Base-by-base conservation (phyloP, 1,140 invertebrate species). In the Hormaphis cornu region DNA sequence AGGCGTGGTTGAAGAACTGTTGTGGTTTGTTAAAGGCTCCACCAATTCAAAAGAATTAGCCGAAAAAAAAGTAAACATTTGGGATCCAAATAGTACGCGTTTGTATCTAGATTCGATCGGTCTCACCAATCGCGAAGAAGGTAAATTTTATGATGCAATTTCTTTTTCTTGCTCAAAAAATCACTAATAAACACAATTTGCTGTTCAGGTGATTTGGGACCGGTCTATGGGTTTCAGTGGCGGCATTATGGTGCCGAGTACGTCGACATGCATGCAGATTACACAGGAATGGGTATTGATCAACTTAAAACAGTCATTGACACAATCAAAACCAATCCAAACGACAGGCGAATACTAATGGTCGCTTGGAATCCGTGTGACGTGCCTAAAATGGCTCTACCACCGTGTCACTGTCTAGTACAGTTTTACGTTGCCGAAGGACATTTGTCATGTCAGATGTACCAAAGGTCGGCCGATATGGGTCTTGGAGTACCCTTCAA, bases 151-250 rank as follows among this genome's bases (percentile, higher is more conserved):
- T 1, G 3, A 18, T 30, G 3, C 28, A n/a, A 30, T 56, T 30
- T 48, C 4, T 5, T 6, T 48, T 48, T 48, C 4, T 33, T 6
- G 30, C 9, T 33, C 9, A 33, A 6, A 33, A n/a, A n/a, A n/a
- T n/a, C n/a, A n/a, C n/a, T 18, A 6, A 42, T 46, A 2, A 44
- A 46, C 22, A 35, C 20, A 12, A 20, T 33, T 6, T 52, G n/a
- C n/a, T n/a, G 71, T 74, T 18, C 18, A 87, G 87, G 95, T 69
- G 97, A 99, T 81, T 81, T 99, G 28, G 97, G 97, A 1, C 97
- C 97, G 7, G 85, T 99, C 24, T 99, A 99, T 83, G 97, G 97
- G 0, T 99, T 99, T 76, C 97, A 99, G 77, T 99, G 97, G 97
- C 83, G 97, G 69, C 95, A 99, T 79, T 98, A 89, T 83, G 97